phyloP scores from a whole-genome alignment of 2,797 vertebrate species.

The Mus caroli region DNA sequence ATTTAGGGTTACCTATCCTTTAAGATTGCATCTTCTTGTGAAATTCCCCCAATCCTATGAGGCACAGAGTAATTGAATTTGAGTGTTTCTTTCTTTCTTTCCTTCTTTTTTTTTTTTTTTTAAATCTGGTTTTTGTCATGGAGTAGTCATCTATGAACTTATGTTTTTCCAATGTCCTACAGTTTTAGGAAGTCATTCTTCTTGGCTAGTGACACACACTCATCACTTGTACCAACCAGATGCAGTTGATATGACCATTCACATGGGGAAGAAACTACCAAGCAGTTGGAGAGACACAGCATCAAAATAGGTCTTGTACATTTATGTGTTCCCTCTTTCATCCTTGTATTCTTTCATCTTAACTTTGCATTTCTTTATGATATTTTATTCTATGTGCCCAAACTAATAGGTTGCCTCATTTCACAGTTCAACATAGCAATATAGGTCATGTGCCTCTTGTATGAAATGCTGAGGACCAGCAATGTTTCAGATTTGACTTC shows the following conservation, averaged over 20 bases:
- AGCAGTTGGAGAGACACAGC: not conserved
- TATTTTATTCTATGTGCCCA: not conserved
- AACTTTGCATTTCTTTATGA: not conserved
- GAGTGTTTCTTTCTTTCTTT: not conserved
- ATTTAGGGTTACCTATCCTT: not conserved
- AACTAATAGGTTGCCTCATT: conserved; percentile 12
- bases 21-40: not conserved
- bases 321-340: not conserved
- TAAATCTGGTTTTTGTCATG: not conserved
- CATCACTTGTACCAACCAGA: not conserved
- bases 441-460: not conserved
- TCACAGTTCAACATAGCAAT: not conserved
- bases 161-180: not conserved
- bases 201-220: not conserved
- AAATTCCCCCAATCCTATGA: not conserved
- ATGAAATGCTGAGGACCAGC: not conserved
- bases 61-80: not conserved
- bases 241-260: not conserved
- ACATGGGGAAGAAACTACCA: not conserved
- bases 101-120: no score
- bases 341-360: not conserved
- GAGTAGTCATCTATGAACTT: not conserved
- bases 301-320: not conserved
- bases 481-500: not conserved
- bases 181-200: conserved; percentile 17